A percentile compares a stretch with the other conserved stretches of the same genome.
phyloP scores from a whole-genome alignment of 1,140 invertebrate genomes.

The Dermatophagoides farinae region DNA sequence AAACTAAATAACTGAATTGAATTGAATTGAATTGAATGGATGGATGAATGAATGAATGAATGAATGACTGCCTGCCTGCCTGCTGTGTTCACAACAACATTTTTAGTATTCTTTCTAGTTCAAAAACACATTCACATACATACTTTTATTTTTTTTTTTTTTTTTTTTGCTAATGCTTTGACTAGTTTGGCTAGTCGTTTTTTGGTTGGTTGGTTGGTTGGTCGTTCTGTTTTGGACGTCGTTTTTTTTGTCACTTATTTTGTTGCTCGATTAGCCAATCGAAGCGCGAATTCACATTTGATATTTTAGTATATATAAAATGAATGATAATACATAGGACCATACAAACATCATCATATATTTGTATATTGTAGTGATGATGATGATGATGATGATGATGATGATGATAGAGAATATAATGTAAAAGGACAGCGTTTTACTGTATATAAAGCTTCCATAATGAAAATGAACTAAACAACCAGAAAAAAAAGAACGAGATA shows the following conservation, averaged over 20 bases:
- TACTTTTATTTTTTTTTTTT: background rate
- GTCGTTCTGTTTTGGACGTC: background rate
- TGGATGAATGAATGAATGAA: no score
- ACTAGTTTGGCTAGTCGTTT: background rate
- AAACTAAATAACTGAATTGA: no score
- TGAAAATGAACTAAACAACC: background rate
- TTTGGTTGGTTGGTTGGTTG: background rate
- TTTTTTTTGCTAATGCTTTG: background rate
- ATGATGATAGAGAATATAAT: background rate
- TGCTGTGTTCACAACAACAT: no score
- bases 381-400: background rate
- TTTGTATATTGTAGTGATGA: no score
- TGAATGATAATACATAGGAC: no score
- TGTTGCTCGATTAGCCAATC: conserved; percentile 8
- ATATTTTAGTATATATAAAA: background rate
- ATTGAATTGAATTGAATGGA: background rate
- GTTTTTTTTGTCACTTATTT: background rate
- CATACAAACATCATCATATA: no score
- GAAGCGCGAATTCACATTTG: background rate
- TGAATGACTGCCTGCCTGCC: background rate
- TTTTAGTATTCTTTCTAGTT: no score
- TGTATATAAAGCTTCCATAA: no score
- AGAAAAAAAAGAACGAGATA: background rate
- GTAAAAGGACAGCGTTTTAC: background rate
- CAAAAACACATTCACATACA: background rate